A percentile compares a stretch with the other conserved stretches of the same genome.
Conservation (phyloP, 2,113 vertebrate species). For the Romanogobio albipinnatus region DNA sequence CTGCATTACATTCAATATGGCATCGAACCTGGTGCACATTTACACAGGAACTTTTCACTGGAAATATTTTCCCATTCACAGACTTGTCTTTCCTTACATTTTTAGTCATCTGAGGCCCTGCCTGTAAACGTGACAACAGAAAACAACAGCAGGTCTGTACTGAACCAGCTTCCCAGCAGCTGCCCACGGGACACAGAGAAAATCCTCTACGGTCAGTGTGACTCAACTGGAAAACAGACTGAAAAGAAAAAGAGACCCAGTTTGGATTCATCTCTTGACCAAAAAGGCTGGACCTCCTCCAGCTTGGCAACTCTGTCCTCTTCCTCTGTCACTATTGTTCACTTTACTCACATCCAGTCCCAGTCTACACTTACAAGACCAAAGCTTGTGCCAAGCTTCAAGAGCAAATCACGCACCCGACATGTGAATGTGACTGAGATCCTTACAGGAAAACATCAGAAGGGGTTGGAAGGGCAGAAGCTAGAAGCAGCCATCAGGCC, state of each 20-base stretch:
- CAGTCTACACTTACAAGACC: slow-evolving; percentile 46
- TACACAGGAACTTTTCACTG: background rate
- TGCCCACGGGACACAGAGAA: background rate
- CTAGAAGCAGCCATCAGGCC: slow-evolving; percentile 27
- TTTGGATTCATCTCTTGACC: slow-evolving; percentile 20
- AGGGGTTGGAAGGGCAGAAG: slow-evolving; percentile 26
- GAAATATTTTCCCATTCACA: background rate
- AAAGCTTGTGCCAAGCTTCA: slow-evolving; percentile 82
- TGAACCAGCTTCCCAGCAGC: slow-evolving; percentile 62
- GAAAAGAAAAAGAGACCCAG: background rate
- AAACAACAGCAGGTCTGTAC: slow-evolving; percentile 61
- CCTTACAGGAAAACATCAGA: slow-evolving; percentile 57
- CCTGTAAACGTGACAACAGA: slow-evolving; percentile 69
- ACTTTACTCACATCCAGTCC: background rate
- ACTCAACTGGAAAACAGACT: slow-evolving; percentile 5
- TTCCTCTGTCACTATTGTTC: slow-evolving; percentile 17
- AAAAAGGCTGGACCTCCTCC: background rate
- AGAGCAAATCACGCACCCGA: slow-evolving; percentile 65
- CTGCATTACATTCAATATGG: too few species aligned
- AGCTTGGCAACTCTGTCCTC: slow-evolving; percentile 16
- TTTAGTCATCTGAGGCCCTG: slow-evolving; percentile 71
- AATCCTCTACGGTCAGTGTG: background rate
- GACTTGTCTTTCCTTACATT: slow-evolving; percentile 45
- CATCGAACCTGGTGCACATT: background rate
- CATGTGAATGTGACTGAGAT: slow-evolving; percentile 62